A percentile compares a stretch with the other conserved stretches of the same genome.
Conservation (phyloP, 2,888 invertebrate genomes). For the Homarus gammarus region DNA sequence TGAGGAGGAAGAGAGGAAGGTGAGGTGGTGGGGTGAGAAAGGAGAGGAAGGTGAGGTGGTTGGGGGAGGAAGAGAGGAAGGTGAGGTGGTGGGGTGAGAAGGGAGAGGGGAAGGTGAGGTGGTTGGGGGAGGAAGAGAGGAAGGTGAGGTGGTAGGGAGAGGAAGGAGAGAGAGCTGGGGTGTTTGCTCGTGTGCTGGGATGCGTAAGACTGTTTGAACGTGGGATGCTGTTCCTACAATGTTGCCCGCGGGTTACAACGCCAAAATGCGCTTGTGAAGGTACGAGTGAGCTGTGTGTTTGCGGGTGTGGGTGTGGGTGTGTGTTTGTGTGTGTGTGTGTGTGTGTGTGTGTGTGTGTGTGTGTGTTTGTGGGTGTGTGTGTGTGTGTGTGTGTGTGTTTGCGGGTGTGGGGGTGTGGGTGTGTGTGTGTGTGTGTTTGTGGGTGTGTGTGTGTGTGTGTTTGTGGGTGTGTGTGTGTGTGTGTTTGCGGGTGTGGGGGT, state of each 20-base stretch:
- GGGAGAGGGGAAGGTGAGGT: not conserved
- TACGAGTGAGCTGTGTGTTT: not conserved
- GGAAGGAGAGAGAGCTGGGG: not conserved
- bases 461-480: no score
- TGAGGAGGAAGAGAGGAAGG: not conserved
- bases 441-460: no score
- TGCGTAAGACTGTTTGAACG: not conserved
- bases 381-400: no score
- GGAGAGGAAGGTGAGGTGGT: not conserved
- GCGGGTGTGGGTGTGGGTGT: slow-evolving; percentile 12
- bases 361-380: not conserved
- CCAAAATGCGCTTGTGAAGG: not conserved
- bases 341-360: not conserved
- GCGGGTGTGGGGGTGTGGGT: no score
- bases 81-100: not conserved
- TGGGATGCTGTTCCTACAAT: not conserved
- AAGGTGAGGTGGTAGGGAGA: not conserved
- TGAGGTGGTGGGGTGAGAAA: not conserved
- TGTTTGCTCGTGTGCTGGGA: not conserved
- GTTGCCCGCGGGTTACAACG: not conserved
- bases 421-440: no score
- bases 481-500: no score
- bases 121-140: slow-evolving; percentile 1
- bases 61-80: not conserved
- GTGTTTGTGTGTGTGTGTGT: slow-evolving; percentile 18